Base-by-base conservation (phyloP, 2,888 invertebrate species). In the Dione vanillae region DNA sequence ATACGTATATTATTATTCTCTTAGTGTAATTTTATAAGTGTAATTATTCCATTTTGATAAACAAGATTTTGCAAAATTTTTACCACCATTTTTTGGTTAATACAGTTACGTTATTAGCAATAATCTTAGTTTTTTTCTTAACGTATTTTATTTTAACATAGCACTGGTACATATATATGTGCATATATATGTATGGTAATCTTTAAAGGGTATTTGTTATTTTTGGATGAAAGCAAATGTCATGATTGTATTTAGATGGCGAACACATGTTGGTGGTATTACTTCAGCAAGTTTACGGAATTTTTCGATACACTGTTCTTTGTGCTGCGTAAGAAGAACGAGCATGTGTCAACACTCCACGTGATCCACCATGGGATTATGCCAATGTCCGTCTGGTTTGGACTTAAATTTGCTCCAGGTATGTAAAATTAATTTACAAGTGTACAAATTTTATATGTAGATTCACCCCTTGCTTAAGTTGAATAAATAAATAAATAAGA, bases 251-350 rank as follows among this genome's bases (percentile, higher is more conserved):
- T 16, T 12, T 66, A 79, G 97, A 98, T 99, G 97, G 97, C 97
- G 67, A 95, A 95, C 81, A 97, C 97, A 52, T 98, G 98, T 90
- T 99, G 98, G 98, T 98, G 97, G 98, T 99, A 98, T 91, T 98
- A 97, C 94, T 96, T 99, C 91, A 97, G 98, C 83, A 99, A 99
- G 93, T 98, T 98, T 92, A 97, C 98, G 80, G 99, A 99, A 92
- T 98, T 99, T 90, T 96, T 98, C 85, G 99, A 99, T 94, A 99
- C 99, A 82, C 96, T 98, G 82, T 99, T 98, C 95, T 99, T 99
- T 94, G 97, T 98, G 80, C 92, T 98, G 87, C 95, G 98, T 78
- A 98, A 98, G 94, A 99, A 99, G 94, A 96, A 96, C 88, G 96
- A 97, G 90, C 98, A 99, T 87, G 97, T 98, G 82, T 97, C 98